Evolutionary conservation across 37 sponge, comb jelly and placozoan genomes (phyloP), one percentile per base, ranked within the genome.

Genomic region (Axinella damicornis): DNA sequence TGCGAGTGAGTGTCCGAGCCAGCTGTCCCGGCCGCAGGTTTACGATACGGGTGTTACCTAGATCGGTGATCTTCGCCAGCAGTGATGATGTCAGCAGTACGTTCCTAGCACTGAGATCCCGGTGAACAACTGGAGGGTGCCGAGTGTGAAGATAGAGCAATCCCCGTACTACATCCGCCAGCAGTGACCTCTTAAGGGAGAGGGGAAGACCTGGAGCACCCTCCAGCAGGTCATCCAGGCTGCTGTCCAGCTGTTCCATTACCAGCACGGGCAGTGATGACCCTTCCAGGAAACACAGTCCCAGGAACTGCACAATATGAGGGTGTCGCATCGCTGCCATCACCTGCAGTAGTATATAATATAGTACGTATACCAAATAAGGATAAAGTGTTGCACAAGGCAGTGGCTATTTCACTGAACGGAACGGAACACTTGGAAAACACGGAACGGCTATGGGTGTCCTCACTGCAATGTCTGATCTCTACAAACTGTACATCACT

Each of bases 41-140:
- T 5, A 61, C 25, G 12, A 61, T 61, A 5, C 25, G n/a, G n/a
- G 62, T 14, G 5, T 27, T 61, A 5, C 62, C 62, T 5, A 61
- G 62, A 11, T 61, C 62, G 12, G 12, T 27, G 62, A 61, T 61
- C 25, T 61, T 61, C 4, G 62, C 62, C 62, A 27, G 12, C 62
- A 61, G 62, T 61, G 62, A 27, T 22, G 62, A 61, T 22, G 25
- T 61, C 5, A 61, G 62, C 12, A 61, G 27, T 27, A 61, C 62
- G 12, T 61, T 71, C n/a, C 37, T 73, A 13, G 95, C 63, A 5
- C 91, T 88, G 28, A 94, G 52, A 79, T 94, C 95, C 0, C 90
- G 76, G 57, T 91, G 92, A 13, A 94, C 84, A 69, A 90, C 40
- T 9, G 46, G 46, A 46, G 46, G 46, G 46, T 46, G 4, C 6